Base-by-base conservation (phyloP, 2,888 invertebrate genomes). In the Zaprionus lineosus region DNA sequence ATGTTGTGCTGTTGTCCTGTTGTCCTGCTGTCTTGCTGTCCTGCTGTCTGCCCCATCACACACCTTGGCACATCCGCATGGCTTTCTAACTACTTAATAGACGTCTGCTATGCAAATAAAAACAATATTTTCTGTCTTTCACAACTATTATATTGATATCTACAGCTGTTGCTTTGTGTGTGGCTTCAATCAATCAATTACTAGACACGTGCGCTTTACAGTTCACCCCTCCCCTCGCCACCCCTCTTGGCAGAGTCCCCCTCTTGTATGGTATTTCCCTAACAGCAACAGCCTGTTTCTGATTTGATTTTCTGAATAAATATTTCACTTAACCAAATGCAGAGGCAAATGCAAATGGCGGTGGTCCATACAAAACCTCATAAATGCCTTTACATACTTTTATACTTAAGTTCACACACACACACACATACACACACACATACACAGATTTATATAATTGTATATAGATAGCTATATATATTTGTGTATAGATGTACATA, bases 181-280 rank as follows among this genome's bases (percentile, higher is more conserved):
- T 52, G 63, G 29, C 58, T 60, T 48, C 53, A 69, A 74, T 78
- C 79, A 69, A 78, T 71, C 74, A 75, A 74, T 70, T 70, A 73
- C 37, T 57, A 40, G 65, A 70, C 75, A 83, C 61, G 69, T 78
- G 60, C 39, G 61, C 43, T 37, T 52, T 44, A 62, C 67, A 62
- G 67, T 40, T 52, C 43, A 26, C 48, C 12, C 14, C 56, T 52
- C 44, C 31, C n/a, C 8, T 11, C 24, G 21, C 15, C 34, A 3
- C 7, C 11, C 34, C 6, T 28, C 21, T 21, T 21, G 4, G 21
- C 21, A 21, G 3, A 5, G 3, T n/a, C 6, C 1, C 19, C n/a
- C 11, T 43, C 15, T 19, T 14, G 12, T 15, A 21, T 16, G 14
- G 26, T 29, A 24, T 3, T 18, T 16, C 29, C 29, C 12, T 41